phyloP scores from a whole-genome alignment of 2,888 invertebrate genomes.

The Epinotia demarniana region DNA sequence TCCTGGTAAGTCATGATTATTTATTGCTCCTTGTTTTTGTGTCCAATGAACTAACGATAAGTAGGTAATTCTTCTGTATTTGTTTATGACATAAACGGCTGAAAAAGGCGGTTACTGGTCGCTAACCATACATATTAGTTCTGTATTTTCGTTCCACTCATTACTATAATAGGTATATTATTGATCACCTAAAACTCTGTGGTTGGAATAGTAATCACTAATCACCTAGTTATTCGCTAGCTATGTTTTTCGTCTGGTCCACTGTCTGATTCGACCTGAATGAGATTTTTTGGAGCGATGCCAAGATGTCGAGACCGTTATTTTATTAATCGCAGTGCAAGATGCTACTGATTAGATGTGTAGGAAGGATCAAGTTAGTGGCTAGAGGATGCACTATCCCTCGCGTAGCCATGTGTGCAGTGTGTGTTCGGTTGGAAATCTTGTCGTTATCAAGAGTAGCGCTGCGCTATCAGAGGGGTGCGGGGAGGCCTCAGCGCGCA shows the following conservation, averaged over 20 bases:
- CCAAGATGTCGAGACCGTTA: slow-evolving; percentile 51
- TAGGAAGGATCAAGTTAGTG: background rate
- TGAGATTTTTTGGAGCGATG: slow-evolving; percentile 57
- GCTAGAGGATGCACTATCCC: slow-evolving; percentile 41
- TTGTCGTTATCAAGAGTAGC: slow-evolving; percentile 74
- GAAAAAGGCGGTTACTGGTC: background rate
- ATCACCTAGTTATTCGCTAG: background rate
- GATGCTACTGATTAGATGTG: slow-evolving; percentile 40
- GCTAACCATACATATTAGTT: too few species aligned
- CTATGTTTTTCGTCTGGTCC: slow-evolving; percentile 32
- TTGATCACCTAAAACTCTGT: slow-evolving; percentile 6
- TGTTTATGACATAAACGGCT: background rate
- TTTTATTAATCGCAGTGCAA: slow-evolving; percentile 47
- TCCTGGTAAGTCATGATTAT: slow-evolving; percentile 63
- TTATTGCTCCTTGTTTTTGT: slow-evolving; percentile 30
- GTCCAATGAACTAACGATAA: slow-evolving; percentile 3
- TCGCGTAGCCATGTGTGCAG: slow-evolving; percentile 50
- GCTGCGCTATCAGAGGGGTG: slow-evolving; percentile 59
- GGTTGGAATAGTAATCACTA: background rate
- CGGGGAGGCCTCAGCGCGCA: slow-evolving; percentile 70
- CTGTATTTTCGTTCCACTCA: background rate
- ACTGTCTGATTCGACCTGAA: slow-evolving; percentile 39
- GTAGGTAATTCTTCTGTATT: background rate
- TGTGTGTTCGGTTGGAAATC: slow-evolving; percentile 61
- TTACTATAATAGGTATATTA: background rate